Base-by-base conservation (phyloP, 1,140 invertebrate genomes). In the Neelides sp. region DNA sequence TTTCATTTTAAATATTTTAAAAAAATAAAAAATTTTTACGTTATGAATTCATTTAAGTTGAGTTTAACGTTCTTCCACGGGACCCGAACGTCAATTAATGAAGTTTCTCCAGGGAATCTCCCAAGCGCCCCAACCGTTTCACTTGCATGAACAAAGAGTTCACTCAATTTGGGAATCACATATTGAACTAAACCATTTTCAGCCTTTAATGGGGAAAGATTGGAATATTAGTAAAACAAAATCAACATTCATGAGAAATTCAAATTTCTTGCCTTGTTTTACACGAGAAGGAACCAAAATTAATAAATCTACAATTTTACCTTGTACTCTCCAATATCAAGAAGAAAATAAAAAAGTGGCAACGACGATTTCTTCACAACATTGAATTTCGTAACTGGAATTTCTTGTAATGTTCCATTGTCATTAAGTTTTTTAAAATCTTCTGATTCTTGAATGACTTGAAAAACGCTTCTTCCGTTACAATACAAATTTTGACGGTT, bases 401-500 rank as follows among this genome's bases (percentile, higher is more conserved):
- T 24, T 7, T 12, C 3, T 4, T 3, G 15, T 8, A 2, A 3
- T 17, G 24, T 7, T 4, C 8, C 1, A 2, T 5, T 47, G 13
- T 34, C 51, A 3, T 44, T 30, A n/a, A 4, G 3, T n/a, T 1
- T 10, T 37, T 50, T 42, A n/a, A n/a, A 71, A 49, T 73, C 71
- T 0, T 41, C 7, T 43, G 70, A 65, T 35, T 61, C 41, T n/a
- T 50, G 44, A 50, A 73, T 68, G 5, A 72, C 62, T 44, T 69
- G 65, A 67, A 64, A 66, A 0, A 65, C 61, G 51, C 66, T 69
- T 32, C 60, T 52, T 28, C 64, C 60, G 8, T 61, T 53, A 52
- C 71, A 73, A 36, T 69, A 57, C 5, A 57, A 36, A 61, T 73
- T 73, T 20, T 73, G 71, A 30, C 62, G 61, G 30, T 64, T 69